Evolutionary conservation across 2,113 vertebrate genomes (phyloP).

Genomic region (Elephantulus edwardii): DNA sequence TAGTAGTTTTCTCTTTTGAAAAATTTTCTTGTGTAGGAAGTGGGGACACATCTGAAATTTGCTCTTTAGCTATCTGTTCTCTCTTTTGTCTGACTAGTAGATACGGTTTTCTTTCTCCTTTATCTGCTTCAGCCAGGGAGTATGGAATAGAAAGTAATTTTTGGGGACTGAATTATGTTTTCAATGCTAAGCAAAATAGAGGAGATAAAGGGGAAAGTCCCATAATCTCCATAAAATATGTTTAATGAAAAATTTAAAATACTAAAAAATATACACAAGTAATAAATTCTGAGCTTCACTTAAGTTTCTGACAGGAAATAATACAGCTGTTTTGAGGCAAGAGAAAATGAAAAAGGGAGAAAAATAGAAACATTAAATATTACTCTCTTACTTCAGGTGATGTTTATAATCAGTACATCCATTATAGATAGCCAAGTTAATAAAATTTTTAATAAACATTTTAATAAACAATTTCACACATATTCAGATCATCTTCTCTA

Average conservation of each 20-base stretch:
- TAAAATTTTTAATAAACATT: background rate
- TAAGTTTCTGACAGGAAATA: background rate
- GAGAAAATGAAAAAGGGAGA: too few species aligned
- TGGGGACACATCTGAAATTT: background rate
- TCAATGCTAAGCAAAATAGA: background rate
- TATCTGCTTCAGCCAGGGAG: background rate
- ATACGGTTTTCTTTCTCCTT: background rate
- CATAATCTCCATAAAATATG: background rate
- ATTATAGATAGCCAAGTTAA: background rate
- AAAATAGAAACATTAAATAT: background rate
- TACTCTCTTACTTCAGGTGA: background rate
- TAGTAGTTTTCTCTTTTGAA: background rate
- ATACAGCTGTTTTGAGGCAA: background rate
- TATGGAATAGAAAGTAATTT: background rate
- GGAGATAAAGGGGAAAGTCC: background rate
- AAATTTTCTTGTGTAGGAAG: background rate
- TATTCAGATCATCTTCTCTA: background rate
- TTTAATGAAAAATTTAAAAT: background rate
- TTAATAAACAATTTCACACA: background rate
- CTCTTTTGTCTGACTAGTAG: background rate
- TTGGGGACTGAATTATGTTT: background rate
- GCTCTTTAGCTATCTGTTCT: background rate
- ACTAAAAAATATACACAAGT: background rate
- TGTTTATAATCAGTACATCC: background rate
- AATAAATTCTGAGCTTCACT: background rate